Base-by-base conservation (phyloP, 2,888 invertebrate species). In the Perithous albicinctus region DNA sequence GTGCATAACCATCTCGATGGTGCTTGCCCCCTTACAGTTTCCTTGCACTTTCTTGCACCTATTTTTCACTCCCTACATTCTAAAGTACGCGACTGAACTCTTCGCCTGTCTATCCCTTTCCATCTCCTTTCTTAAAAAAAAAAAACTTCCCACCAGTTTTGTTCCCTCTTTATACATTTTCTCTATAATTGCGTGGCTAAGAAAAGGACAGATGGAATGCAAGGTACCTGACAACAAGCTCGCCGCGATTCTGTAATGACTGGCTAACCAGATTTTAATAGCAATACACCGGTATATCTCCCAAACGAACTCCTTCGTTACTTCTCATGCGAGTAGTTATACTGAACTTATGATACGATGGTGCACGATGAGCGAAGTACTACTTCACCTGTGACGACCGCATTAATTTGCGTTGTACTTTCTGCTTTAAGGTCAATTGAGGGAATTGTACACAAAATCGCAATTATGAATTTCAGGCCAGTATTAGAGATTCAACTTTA, bases 251-350 rank as follows among this genome's bases (percentile, higher is more conserved):
- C 75, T 81, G 85, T 87, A 88, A 89, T 85, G 86, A 88, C 88
- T 86, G 86, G 84, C 86, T 89, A 89, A 89, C 86, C 86, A 88
- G 85, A 84, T 87, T 89, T 88, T 88, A 89, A 89, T 89, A 87
- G 85, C 86, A 87, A 87, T 86, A 86, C 78, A 77, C 83, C 46
- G 82, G 70, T 70, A 59, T 87, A 59, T 87, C 86, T 84, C 83
- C 88, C 85, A 77, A 86, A 82, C 83, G 77, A 85, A 88, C 77
- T 77, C 80, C 59, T 18, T 54, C 23, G 74, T 15, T 38, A 61
- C 38, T 73, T 82, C 82, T 79, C 82, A 82, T 76, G 82, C 70
- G 43, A 59, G 38, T 4, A 18, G 35, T 15, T 10, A 38, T 38
- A 38, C 32, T 10, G 26, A 8, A 20, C 56, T 56, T 32, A n/a